Evolutionary conservation across 1,140 invertebrate species (phyloP).

Genomic region (Microplitis demolitor): DNA sequence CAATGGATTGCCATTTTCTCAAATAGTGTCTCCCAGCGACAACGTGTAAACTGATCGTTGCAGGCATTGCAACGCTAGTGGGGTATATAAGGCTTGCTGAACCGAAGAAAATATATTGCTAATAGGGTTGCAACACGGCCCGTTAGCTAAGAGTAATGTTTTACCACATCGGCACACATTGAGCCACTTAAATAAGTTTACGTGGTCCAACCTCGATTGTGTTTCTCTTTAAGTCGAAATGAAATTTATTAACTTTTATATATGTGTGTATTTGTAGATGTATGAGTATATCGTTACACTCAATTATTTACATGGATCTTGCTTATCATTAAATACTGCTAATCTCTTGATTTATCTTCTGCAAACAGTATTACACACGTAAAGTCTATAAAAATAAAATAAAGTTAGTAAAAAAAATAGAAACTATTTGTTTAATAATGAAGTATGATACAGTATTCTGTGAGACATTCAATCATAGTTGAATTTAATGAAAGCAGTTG

Average conservation of each 20-base stretch:
- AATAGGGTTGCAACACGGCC: constrained; percentile 50
- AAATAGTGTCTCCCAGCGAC: constrained; percentile 36
- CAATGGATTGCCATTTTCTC: constrained; percentile 9
- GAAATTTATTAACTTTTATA: constrained; percentile 15
- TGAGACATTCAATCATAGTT: too few relatives aligned
- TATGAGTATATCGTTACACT: not conserved
- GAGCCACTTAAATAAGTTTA: constrained; percentile 45
- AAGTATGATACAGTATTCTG: too few relatives aligned
- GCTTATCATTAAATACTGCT: too few relatives aligned
- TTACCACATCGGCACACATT: constrained; percentile 45
- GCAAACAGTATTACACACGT: too few relatives aligned
- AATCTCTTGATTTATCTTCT: too few relatives aligned
- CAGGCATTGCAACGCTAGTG: constrained; percentile 19
- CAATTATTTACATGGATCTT: not conserved
- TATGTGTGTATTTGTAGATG: not conserved
- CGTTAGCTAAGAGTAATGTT: constrained; percentile 51
- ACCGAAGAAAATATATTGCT: constrained; percentile 53
- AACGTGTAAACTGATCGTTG: constrained; percentile 43
- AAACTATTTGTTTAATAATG: too few relatives aligned
- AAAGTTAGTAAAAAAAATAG: too few relatives aligned
- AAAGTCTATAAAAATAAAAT: too few relatives aligned
- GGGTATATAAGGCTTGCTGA: constrained; percentile 35
- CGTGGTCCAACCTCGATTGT: not conserved
- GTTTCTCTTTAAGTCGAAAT: not conserved
- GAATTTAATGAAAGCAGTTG: too few relatives aligned